Evolutionary conservation across 2,888 invertebrate species (phyloP).

Genomic region (Schizaphis graminum): DNA sequence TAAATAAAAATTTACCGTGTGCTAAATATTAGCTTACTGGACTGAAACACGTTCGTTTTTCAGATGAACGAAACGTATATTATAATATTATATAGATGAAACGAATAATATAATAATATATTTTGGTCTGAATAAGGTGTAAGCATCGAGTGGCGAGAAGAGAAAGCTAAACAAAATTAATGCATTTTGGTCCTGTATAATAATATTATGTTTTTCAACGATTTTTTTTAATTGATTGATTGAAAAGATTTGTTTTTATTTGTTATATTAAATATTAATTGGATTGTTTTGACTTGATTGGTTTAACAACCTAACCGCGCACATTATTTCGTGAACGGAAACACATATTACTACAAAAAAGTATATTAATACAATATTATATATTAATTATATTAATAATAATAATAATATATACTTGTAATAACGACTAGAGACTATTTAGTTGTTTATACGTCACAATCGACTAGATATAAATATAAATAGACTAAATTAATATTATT

Average conservation of each 20-base stretch:
- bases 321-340: conserved; percentile 27
- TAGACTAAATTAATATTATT: conserved; percentile 50
- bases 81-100: conserved; percentile 38
- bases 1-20: conserved; percentile 53
- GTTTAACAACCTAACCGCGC: not conserved
- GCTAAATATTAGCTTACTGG: conserved; percentile 65
- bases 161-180: conserved; percentile 48
- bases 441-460: conserved; percentile 48
- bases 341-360: conserved; percentile 41
- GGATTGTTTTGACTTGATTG: conserved; percentile 21
- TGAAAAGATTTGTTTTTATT: conserved; percentile 19
- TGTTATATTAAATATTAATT: conserved; percentile 11
- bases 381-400: conserved; percentile 43
- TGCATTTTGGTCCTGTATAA: conserved; percentile 52
- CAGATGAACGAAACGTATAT: conserved; percentile 53
- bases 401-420: conserved; percentile 15
- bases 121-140: conserved; percentile 36
- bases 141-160: conserved; percentile 41
- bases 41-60: conserved; percentile 65
- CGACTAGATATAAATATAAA: conserved; percentile 52
- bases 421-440: conserved; percentile 45
- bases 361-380: conserved; percentile 27
- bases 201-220: not conserved
- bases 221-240: conserved; percentile 39
- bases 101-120: conserved; percentile 33